Conservation (phyloP, 2,797 vertebrate genomes). For the Malacoraja senta region DNA sequence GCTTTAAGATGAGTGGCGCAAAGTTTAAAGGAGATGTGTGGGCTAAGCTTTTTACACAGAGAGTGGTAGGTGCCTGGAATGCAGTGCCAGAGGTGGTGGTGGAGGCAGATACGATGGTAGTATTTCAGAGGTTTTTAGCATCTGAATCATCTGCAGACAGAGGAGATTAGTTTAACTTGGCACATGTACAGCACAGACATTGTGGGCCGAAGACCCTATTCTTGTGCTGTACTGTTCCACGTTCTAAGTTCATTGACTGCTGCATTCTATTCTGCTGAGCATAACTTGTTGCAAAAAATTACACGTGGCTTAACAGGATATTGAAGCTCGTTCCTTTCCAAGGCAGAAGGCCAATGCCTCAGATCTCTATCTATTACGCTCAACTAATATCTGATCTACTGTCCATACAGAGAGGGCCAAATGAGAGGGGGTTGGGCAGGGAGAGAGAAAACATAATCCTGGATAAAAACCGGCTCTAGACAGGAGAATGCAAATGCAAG, state of each 20-base stretch:
- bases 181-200: too few species aligned
- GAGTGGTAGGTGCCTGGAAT: too few species aligned
- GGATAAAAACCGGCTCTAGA: background rate
- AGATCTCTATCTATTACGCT: background rate
- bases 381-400: background rate
- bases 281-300: background rate
- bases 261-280: background rate
- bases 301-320: conserved; percentile 25
- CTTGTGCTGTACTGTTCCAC: too few species aligned
- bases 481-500: background rate
- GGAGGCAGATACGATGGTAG: too few species aligned
- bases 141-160: too few species aligned
- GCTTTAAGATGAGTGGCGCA: too few species aligned
- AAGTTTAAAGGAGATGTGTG: too few species aligned
- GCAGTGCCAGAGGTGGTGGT: too few species aligned
- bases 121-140: too few species aligned
- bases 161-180: too few species aligned
- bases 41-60: too few species aligned
- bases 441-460: background rate
- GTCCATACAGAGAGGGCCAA: background rate
- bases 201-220: too few species aligned
- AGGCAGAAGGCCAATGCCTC: background rate
- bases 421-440: background rate
- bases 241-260: background rate
- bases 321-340: background rate